Evolutionary conservation across 2,888 invertebrate genomes (phyloP), one percentile per base, ranked within the genome.

Genomic region (Aphodius granarius): DNA sequence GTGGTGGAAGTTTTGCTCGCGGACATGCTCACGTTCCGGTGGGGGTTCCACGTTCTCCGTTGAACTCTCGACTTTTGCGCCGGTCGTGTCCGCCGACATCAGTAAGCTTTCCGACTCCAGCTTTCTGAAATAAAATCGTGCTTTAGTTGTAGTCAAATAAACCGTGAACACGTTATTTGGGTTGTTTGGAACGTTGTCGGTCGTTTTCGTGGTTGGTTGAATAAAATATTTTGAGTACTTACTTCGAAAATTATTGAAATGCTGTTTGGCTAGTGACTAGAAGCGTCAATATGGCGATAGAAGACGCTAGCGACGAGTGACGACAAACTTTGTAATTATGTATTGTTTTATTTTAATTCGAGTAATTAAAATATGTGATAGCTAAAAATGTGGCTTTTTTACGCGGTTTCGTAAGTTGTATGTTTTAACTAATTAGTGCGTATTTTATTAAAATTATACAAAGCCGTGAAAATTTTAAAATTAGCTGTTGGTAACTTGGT

Each of bases 31-130:
- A 23, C 73, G 73, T 20, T 72, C 72, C 43, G 72, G 74, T 43
- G 62, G 72, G 23, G 72, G 5, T 18, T 74, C 73, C 15, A 73
- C 65, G 17, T 77, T 74, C 73, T 77, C 77, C 15, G 73, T 68
- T n/a, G 77, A 75, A 70, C 74, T 77, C 21, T 77, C 77, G 21
- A 73, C 70, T 65, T 77, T 77, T 9, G 64, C 43, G 71, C 43
- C 70, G 62, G 75, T 64, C 13, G 77, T 64, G 66, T 77, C 77
- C 17, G 77, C 71, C 17, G 76, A 76, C 76, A 76, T 76, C n/a
- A 13, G 43, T 43, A 62, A 73, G 5, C 21, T 43, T 43, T 43
- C 43, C 6, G 43, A 13, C 6, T 43, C 43, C 43, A 43, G 43
- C n/a, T n/a, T n/a, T n/a, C n/a, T n/a, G n/a, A n/a, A n/a, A n/a